Evolutionary conservation across 2,797 vertebrate genomes (phyloP), one percentile per base, ranked within the genome.

Genomic region (Buphagus erythrorhynchus): DNA sequence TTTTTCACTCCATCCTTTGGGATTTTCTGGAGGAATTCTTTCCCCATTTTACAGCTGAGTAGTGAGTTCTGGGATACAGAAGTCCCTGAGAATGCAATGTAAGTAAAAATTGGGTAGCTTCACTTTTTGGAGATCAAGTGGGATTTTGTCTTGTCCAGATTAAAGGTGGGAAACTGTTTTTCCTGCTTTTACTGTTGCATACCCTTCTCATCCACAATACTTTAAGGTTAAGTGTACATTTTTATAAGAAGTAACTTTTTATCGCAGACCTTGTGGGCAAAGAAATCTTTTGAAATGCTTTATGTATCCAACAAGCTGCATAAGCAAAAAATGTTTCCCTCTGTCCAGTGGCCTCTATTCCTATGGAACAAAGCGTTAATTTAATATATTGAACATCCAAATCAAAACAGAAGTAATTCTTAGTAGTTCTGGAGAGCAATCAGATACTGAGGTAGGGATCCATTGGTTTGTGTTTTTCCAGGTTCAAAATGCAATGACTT

Each of bases 401-500:
- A 91, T 80, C 87, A 96, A 94, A 97, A 90, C 42, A 95, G 69
- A 96, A 96, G 55, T 71, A 92, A 83, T 84, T 97, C 97, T 96
- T 94, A 92, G 74, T 62, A 79, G 21, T 93, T 91, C 55, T 51
- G 55, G 96, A 84, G 88, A 96, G 86, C 80, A 95, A 45, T 93
- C 82, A 54, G 82, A 85, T 97, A 54, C 14, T 3, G 6, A 84
- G 15, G 6, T 57, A 74, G 26, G 48, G 76, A 94, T 95, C 36
- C 51, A 54, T 77, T 96, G 71, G 89, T 86, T 96, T 84, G 52
- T 90, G 42, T 86, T 97, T 94, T 67, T 88, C 83, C 95, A 89
- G 75, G 95, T 97, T 97, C 87, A 94, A 96, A 93, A 97, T 76
- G 61, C 61, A 96, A 26, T 94, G 52, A 77, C 90, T 96, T 97